Conservation (phyloP, 2,888 invertebrate genomes). For the Erebia ligea region DNA sequence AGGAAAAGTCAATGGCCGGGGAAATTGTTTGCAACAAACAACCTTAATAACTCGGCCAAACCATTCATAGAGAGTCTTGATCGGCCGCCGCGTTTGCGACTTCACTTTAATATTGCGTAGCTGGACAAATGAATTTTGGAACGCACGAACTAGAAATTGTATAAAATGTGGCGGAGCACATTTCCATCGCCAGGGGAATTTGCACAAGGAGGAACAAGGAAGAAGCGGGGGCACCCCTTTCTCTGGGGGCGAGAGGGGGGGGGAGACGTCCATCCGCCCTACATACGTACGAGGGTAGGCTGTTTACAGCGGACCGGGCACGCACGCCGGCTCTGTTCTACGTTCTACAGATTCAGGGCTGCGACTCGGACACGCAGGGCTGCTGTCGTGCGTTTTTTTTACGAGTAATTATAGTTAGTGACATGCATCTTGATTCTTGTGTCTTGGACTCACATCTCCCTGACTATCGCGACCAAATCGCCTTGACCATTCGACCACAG, state of each 20-base stretch:
- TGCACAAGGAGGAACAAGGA: conserved; percentile 83
- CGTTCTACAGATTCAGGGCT: conserved; percentile 81
- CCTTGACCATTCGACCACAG: no score
- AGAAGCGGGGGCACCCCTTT: conserved; percentile 80
- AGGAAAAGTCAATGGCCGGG: conserved; percentile 69
- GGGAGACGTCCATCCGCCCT: conserved; percentile 77
- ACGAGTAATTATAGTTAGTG: no score
- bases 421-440: no score
- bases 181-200: conserved; percentile 83
- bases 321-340: conserved; percentile 75
- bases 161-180: conserved; percentile 83
- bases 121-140: conserved; percentile 58
- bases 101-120: conserved; percentile 44
- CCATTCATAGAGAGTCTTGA: conserved; percentile 62
- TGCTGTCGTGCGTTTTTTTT: conserved; percentile 47
- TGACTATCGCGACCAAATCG: no score
- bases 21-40: conserved; percentile 66
- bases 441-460: no score
- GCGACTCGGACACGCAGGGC: conserved; percentile 78
- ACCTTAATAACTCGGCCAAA: conserved; percentile 63
- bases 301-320: conserved; percentile 80
- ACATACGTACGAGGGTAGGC: conserved; percentile 74
- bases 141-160: conserved; percentile 79
- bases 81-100: conserved; percentile 43
- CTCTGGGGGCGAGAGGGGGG: conserved; percentile 63